Evolutionary conservation across 2,797 vertebrate species (phyloP), one percentile per base, ranked within the genome.

Genomic region (Adrianichthys oophorus): DNA sequence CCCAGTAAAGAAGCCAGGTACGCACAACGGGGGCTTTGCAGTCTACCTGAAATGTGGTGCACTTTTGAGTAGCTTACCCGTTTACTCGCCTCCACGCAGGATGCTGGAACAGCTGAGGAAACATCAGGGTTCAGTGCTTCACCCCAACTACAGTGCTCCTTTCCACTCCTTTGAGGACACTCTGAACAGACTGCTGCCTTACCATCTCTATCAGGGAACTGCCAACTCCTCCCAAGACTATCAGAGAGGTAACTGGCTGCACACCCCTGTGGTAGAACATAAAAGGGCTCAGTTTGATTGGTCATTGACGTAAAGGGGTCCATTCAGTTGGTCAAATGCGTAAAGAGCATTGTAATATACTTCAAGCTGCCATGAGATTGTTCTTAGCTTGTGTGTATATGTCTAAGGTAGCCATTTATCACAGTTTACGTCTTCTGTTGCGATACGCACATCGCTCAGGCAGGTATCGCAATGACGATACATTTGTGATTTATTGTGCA

Each of bases 1-100:
- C 95, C 95, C 69, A 96, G 95, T 87, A 98, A 97, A 83, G 96
- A 97, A 84, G 95, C 95, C 64, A 94, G 94, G 96, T 97, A 65
- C 82, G 91, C 83, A 58, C 17, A 5, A 0, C 37, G 12, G 23
- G 15, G 4, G 16, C 54, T 69, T 10, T 15, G 15, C n/a, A 14
- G 1, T 7, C 56, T 29, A 12, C 45, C 60, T 56, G 24, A 24
- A 26, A 7, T 10, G 1, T 37, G 7, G 10, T 19, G 19, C 23
- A 41, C 47, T 59, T 59, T 7, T 57, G 1, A 74, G 21, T 42
- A 2, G 1, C 21, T 4, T 58, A 55, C 62, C 4, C 62, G 51
- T 57, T 4, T n/a, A 0, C 26, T n/a, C 12, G 1, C 3, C 0
- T 59, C 2, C 21, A 55, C 78, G 48, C 78, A 98, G 96, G 70